Evolutionary conservation across 2,797 vertebrate genomes (phyloP), one percentile per base, ranked within the genome.

Genomic region (Diglossa cyanea): DNA sequence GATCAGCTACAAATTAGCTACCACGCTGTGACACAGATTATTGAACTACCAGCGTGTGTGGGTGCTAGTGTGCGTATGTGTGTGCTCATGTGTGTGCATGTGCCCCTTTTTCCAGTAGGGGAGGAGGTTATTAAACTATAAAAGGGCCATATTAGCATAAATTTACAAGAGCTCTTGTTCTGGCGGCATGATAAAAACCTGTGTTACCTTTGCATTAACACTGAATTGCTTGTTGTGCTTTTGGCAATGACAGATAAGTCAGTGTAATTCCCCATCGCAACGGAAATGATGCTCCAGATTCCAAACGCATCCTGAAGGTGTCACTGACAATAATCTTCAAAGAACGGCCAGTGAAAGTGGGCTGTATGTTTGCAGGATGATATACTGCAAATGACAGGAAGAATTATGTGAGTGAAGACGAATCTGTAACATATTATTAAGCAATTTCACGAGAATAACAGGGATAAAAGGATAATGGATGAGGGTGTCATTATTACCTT

Each of bases 391-490:
- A 99, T 98, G 99, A 99, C 99, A 99, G 98, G 98, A 98, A 98
- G 98, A 99, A 99, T 99, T 99, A 99, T 99, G 98, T 97, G 98
- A 98, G 98, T 98, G 98, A 98, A 98, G 99, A 98, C 98, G 98
- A 99, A 99, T 99, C 98, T 99, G 99, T 98, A 99, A 98, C 98
- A 99, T 99, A 98, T 99, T 99, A 99, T 99, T 99, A 99, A 99
- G 98, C 98, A 98, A 99, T 99, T 98, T 98, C 98, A 98, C 82
- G 98, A 98, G 98, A 99, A 99, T 99, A 99, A 98, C 98, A 97
- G 98, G 98, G 99, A 99, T 99, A 98, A 99, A 99, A 98, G 99
- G 98, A 98, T 99, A 99, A 99, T 99, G 98, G 99, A 99, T 99
- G 99, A 99, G 99, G 97, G 98, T 99, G 98, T 98, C 98, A 98